Evolutionary conservation across 2,797 vertebrate species (phyloP).

Genomic region (Liparis tanakae): DNA sequence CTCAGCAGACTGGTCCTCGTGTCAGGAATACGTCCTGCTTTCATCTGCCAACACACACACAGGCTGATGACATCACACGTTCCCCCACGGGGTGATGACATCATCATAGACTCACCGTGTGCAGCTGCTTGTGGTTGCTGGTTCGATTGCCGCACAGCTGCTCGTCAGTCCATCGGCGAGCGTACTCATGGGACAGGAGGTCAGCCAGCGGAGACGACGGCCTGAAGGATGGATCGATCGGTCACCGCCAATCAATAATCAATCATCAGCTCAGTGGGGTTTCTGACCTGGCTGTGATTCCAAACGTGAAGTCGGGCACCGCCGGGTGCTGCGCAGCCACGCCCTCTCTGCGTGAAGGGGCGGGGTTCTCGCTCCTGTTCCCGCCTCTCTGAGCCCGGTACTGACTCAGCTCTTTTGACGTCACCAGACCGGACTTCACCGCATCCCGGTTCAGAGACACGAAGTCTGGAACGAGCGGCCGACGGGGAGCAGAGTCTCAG

Average conservation of each 20-base stretch:
- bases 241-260: no score
- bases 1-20: constrained; percentile 66
- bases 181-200: constrained; percentile 65
- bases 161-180: constrained; percentile 44
- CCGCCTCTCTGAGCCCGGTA: constrained; percentile 43
- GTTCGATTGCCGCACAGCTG: constrained; percentile 37
- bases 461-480: constrained; percentile 8
- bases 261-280: background rate
- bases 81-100: background rate
- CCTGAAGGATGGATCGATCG: constrained; percentile 36
- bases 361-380: background rate
- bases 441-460: constrained; percentile 66
- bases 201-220: constrained; percentile 38
- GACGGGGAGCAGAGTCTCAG: background rate
- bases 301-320: constrained; percentile 47
- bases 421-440: constrained; percentile 51
- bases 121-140: constrained; percentile 2
- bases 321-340: background rate
- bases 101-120: constrained; percentile 29
- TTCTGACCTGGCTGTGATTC: constrained; percentile 51
- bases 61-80: background rate
- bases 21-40: constrained; percentile 13
- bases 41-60: constrained; percentile 27
- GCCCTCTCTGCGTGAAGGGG: background rate
- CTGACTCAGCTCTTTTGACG: constrained; percentile 54